A percentile compares a stretch with the other conserved stretches of the same genome.
These are phyloP conservation scores for Arbacia lixula DNA, from an alignment of 53 echinoderm and acorn worm species.

Conservation along the genomic window DNA sequence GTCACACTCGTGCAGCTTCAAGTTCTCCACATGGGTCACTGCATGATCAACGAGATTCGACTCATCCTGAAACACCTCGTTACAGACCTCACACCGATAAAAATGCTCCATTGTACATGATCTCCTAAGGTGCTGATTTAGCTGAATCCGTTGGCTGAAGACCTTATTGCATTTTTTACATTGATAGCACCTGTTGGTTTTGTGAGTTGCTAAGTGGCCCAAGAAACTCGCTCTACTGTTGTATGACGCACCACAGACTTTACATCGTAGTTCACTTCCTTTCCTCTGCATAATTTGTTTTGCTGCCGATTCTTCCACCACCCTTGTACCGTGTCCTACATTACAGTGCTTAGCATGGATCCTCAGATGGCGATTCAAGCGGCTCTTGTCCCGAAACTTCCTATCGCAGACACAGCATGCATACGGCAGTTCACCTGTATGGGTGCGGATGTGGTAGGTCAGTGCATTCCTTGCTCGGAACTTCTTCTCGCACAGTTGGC, in stretches of 20 bases:
- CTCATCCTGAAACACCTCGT: neutral
- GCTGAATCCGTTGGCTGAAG: neutral
- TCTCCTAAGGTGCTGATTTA: no score
- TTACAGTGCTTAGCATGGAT: no score
- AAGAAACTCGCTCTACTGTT: neutral
- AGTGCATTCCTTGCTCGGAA: constrained; percentile 14
- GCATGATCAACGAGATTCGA: neutral
- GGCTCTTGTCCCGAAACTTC: constrained; percentile 1
- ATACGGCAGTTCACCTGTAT: constrained; percentile 13
- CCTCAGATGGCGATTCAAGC: neutral
- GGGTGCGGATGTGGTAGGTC: constrained; percentile 3
- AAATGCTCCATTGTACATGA: no score
- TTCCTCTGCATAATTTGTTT: neutral
- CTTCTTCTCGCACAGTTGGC: constrained; percentile 6
- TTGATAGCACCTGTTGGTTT: neutral
- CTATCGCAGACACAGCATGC: neutral
- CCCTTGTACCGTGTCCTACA: no score
- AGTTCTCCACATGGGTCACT: neutral
- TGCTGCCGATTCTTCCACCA: no score
- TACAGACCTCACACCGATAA: constrained; percentile 16
- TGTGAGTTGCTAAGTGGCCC: constrained; percentile 1
- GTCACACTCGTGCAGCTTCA: constrained; percentile 2
- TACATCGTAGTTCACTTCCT: neutral
- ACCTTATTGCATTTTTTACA: neutral
- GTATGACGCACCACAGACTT: neutral